A percentile compares a stretch with the other conserved stretches of the same genome.
Conservation (phyloP, 2,888 invertebrate species). For the Mythimna lalbum region DNA sequence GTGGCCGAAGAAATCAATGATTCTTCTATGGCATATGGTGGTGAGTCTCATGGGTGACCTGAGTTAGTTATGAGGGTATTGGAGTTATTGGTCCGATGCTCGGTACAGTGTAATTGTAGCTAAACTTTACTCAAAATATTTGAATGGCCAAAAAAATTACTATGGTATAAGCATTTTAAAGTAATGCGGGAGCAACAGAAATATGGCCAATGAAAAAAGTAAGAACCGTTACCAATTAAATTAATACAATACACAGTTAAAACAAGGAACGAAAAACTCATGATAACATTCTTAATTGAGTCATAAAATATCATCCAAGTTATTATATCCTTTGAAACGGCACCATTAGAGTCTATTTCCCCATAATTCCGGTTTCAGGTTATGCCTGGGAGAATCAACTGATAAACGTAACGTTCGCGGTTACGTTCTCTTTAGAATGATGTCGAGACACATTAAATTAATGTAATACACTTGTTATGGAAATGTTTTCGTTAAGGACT, state of each 20-base stretch:
- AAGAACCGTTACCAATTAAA: background rate
- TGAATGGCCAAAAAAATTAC: too few species aligned
- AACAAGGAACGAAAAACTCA: constrained; percentile 3
- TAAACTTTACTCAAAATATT: too few species aligned
- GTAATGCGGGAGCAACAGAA: too few species aligned
- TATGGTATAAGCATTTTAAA: too few species aligned
- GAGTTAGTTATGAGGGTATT: too few species aligned
- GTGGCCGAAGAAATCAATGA: too few species aligned
- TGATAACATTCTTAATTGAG: constrained; percentile 35
- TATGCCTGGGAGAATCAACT: constrained; percentile 33
- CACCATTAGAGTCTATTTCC: constrained; percentile 43
- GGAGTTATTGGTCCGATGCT: too few species aligned
- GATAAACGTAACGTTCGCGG: constrained; percentile 40
- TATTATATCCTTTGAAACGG: constrained; percentile 33
- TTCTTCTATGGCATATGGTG: too few species aligned
- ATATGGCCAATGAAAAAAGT: too few species aligned
- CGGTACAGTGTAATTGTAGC: too few species aligned
- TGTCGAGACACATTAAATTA: constrained; percentile 48
- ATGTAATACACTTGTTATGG: constrained; percentile 40
- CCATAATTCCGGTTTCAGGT: constrained; percentile 19
- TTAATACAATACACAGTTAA: background rate
- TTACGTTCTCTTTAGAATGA: constrained; percentile 48
- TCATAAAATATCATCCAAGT: constrained; percentile 43
- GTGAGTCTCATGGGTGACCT: too few species aligned
- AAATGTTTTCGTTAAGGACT: constrained; percentile 40